phyloP scores from a whole-genome alignment of 2,888 invertebrate genomes.

The Dendrolimus houi region DNA sequence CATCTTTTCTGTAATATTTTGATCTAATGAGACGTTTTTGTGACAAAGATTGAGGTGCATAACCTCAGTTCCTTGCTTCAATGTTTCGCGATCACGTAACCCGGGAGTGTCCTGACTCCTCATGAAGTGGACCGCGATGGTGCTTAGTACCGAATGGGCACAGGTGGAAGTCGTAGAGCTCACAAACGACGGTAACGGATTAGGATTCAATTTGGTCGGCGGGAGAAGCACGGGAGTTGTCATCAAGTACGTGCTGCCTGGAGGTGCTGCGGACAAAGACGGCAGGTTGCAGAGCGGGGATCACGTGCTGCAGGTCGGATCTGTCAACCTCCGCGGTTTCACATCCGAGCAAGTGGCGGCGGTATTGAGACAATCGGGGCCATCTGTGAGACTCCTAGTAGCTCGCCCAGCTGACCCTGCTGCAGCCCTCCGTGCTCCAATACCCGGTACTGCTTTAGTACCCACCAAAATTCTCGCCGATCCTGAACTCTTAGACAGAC shows the following conservation, averaged over 20 bases:
- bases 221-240: constrained; percentile 98
- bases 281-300: constrained; percentile 97
- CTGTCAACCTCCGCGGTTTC: constrained; percentile 96
- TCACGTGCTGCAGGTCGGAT: constrained; percentile 96
- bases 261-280: constrained; percentile 97
- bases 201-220: constrained; percentile 99
- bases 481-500: constrained; percentile 91
- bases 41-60: constrained; percentile 39
- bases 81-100: constrained; percentile 70
- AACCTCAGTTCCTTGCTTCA: constrained; percentile 51
- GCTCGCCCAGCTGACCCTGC: constrained; percentile 95
- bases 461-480: constrained; percentile 94
- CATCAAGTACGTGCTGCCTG: constrained; percentile 97
- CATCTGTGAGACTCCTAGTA: constrained; percentile 92
- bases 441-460: constrained; percentile 92
- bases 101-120: constrained; percentile 66
- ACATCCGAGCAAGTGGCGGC: constrained; percentile 93
- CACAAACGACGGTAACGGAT: constrained; percentile 96
- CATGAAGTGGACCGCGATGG: constrained; percentile 76
- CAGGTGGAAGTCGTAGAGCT: constrained; percentile 99
- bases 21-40: constrained; percentile 18
- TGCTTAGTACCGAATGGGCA: constrained; percentile 99
- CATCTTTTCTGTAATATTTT: constrained; percentile 21
- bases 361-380: constrained; percentile 84
- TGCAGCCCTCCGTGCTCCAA: constrained; percentile 83